Conservation (phyloP, 2,113 vertebrate genomes). For the Cyanistes caeruleus region DNA sequence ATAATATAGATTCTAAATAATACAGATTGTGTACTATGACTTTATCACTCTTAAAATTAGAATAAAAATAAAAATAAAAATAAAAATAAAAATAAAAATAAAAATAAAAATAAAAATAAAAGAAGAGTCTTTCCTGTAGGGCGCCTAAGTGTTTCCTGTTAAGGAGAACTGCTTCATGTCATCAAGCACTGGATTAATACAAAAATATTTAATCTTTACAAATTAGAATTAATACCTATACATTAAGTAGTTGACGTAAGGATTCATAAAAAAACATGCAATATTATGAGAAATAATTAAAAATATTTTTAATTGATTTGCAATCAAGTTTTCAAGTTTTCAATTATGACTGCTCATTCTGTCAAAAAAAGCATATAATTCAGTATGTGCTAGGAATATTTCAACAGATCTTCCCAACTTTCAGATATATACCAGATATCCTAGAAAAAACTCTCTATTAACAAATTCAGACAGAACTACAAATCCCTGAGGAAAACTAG, state of each 20-base stretch:
- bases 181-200: not conserved
- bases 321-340: not conserved
- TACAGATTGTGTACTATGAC: not conserved
- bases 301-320: not conserved
- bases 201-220: not conserved
- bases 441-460: not conserved
- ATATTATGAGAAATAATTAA: not conserved
- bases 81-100: not conserved
- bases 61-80: not conserved
- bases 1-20: not conserved
- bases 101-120: not conserved
- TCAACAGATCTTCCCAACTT: not conserved
- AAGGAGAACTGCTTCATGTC: not conserved
- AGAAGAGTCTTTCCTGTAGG: not conserved
- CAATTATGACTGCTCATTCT: not conserved
- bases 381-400: not conserved
- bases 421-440: not conserved
- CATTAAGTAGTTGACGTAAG: not conserved
- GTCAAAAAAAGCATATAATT: not conserved
- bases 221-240: not conserved
- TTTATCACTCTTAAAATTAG: not conserved
- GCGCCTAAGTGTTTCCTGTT: not conserved
- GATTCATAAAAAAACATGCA: not conserved
- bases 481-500: not conserved
- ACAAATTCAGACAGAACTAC: not conserved